These are phyloP conservation scores for Gallinago undulata DNA, from an alignment of 2,113 vertebrate species.

Conservation along the genomic window DNA sequence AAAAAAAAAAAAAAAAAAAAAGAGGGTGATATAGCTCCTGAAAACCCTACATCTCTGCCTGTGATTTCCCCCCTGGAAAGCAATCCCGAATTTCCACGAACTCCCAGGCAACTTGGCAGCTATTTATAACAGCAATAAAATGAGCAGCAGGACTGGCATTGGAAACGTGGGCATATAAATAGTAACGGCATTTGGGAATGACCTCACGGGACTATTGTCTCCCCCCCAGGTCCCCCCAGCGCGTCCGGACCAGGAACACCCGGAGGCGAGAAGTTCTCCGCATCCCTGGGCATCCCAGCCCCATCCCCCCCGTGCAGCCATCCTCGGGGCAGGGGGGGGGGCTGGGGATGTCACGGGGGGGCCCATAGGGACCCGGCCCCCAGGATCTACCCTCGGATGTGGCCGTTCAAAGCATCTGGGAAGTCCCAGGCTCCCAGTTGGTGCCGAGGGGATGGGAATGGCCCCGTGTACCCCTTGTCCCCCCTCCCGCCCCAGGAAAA, in stretches of 20 bases:
- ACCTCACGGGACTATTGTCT: background rate
- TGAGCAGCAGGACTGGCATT: background rate
- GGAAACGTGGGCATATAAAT: background rate
- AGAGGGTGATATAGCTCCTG: fast-evolving
- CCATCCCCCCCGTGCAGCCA: fast-evolving
- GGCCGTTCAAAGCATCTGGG: background rate
- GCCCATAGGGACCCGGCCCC: background rate
- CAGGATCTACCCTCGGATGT: fast-evolving
- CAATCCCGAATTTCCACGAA: background rate
- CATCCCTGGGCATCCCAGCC: fast-evolving
- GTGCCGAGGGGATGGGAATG: fast-evolving
- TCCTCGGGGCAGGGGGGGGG: background rate
- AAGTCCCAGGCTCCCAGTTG: fast-evolving
- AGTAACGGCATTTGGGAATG: background rate
- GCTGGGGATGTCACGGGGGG: background rate
- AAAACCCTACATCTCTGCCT: background rate
- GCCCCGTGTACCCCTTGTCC: fast-evolving
- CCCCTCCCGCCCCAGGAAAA: background rate
- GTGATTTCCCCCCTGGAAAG: background rate
- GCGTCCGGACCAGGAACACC: background rate
- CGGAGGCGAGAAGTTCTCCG: fast-evolving
- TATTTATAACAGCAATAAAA: background rate
- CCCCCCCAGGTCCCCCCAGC: fast-evolving
- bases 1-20: background rate
- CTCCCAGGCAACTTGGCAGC: background rate